phyloP scores from a whole-genome alignment of 2,113 vertebrate species.

The Castor canadensis region DNA sequence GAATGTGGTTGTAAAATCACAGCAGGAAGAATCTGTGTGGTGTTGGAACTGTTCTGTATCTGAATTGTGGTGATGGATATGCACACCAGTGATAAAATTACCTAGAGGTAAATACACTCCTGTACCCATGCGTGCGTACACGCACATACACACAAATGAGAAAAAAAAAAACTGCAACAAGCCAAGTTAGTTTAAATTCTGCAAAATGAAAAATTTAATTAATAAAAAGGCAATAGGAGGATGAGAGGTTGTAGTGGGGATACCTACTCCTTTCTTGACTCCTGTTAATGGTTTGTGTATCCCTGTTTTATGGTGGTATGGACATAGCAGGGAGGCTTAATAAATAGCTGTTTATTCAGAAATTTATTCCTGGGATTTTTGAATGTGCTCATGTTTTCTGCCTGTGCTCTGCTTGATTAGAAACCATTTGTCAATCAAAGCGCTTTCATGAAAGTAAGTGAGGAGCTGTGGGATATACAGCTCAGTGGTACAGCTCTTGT shows the following conservation, averaged over 20 bases:
- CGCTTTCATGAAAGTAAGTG: neutral
- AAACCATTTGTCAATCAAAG: neutral
- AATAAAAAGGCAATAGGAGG: neutral
- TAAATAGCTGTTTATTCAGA: neutral
- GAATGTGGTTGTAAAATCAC: neutral
- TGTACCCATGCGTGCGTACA: neutral
- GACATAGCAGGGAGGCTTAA: neutral
- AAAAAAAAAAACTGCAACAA: no score
- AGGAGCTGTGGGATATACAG: neutral
- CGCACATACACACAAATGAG: no score
- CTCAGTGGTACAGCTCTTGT: no score
- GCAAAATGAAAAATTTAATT: neutral
- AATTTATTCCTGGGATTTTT: neutral
- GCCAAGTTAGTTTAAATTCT: no score
- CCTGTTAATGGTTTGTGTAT: neutral
- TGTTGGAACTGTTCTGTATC: neutral
- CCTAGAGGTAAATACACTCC: neutral
- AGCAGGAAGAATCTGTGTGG: neutral
- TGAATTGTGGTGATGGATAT: neutral
- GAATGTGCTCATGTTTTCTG: neutral
- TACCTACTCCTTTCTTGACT: neutral
- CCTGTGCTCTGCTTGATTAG: neutral
- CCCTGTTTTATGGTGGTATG: neutral
- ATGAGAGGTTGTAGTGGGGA: neutral
- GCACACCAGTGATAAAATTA: neutral